phyloP scores from a whole-genome alignment of 1,140 invertebrate genomes.

The Drosophila subpulchrella region DNA sequence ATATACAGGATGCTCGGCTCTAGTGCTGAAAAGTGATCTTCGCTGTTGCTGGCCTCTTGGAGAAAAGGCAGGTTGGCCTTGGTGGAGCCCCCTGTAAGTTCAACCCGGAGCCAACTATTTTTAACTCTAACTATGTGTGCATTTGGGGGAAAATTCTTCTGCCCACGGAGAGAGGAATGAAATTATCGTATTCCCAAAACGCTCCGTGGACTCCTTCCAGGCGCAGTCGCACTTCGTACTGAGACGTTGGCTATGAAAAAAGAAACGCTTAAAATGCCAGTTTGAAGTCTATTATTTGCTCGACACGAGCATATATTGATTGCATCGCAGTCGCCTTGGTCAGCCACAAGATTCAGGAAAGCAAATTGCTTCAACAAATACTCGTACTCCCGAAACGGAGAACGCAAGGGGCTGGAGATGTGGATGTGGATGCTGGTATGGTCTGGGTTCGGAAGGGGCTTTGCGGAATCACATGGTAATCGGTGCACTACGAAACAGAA shows the following conservation, averaged over 20 bases:
- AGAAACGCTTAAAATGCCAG: conserved; percentile 73
- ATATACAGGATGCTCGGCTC: conserved; percentile 44
- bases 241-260: conserved; percentile 16
- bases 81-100: conserved; percentile 36
- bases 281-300: conserved; percentile 83
- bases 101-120: conserved; percentile 48
- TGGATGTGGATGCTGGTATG: conserved; percentile 2
- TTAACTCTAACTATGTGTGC: conserved; percentile 57
- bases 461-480: conserved; percentile 75
- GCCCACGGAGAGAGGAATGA: conserved; percentile 62
- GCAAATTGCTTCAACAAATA: conserved; percentile 82
- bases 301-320: conserved; percentile 84
- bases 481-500: conserved; percentile 63
- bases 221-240: conserved; percentile 17
- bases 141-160: conserved; percentile 61
- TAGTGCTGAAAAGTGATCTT: neutral
- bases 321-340: conserved; percentile 69
- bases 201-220: conserved; percentile 8
- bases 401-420: conserved; percentile 17
- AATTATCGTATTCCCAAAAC: conserved; percentile 41
- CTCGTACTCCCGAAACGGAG: conserved; percentile 36
- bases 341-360: conserved; percentile 37
- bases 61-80: neutral
- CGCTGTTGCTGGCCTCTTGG: neutral
- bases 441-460: conserved; percentile 2